Evolutionary conservation across 2,113 vertebrate genomes (phyloP).

Genomic region (Entomyzon cyanotis): DNA sequence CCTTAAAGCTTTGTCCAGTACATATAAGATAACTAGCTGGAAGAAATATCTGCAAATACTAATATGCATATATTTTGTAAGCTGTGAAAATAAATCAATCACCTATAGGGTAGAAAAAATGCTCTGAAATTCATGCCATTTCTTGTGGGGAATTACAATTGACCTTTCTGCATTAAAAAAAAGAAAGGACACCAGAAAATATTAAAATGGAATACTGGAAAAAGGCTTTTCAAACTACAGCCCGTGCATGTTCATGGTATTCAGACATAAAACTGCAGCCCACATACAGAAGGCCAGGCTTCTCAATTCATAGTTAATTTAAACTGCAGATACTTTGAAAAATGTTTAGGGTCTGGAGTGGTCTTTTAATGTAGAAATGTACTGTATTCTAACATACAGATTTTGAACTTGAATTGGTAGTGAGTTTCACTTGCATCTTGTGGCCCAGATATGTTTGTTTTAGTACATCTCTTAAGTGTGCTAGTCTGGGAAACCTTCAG

Average conservation of each 20-base stretch:
- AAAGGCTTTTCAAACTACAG: neutral
- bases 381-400: neutral
- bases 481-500: neutral
- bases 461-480: neutral
- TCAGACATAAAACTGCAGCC: neutral
- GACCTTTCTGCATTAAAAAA: neutral
- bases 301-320: neutral
- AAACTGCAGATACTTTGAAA: neutral
- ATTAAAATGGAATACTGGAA: neutral
- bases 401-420: neutral
- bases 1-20: neutral
- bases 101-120: neutral
- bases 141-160: neutral
- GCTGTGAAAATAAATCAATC: neutral
- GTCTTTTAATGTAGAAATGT: neutral
- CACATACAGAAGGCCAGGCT: neutral
- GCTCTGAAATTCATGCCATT: neutral
- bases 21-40: neutral
- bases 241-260: neutral
- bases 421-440: neutral
- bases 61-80: neutral
- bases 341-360: neutral
- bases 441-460: neutral
- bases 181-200: neutral
- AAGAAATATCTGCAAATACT: neutral